Percentiles rank a stretch among this genome's conserved stretches.
phyloP scores from a whole-genome alignment of 2,888 invertebrate species.

The Melanophora roralis region DNA sequence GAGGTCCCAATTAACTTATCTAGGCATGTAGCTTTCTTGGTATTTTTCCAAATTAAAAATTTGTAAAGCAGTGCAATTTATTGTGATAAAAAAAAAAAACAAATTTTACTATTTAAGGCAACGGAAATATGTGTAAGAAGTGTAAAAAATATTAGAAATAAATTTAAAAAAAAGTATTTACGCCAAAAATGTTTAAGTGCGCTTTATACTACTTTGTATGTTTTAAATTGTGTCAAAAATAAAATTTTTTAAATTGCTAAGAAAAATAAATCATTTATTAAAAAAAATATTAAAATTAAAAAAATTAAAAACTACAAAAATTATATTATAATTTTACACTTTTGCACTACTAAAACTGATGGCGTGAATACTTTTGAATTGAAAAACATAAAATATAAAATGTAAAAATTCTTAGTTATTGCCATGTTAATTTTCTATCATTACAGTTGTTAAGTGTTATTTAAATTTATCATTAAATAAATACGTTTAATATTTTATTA shows the following conservation, averaged over 20 bases:
- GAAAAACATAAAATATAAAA: conserved; percentile 18
- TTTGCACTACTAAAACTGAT: no score
- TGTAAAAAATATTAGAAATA: no score
- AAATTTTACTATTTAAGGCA: conserved; percentile 50
- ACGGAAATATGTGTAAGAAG: conserved; percentile 25
- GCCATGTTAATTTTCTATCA: conserved; percentile 8
- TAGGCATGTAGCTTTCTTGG: conserved; percentile 3
- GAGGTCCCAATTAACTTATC: no score
- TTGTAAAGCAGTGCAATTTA: neutral
- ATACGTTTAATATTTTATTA: conserved; percentile 35
- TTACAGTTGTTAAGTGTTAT: conserved; percentile 23
- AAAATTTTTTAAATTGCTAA: no score
- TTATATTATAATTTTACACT: neutral
- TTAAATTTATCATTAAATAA: conserved; percentile 13
- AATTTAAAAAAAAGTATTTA: no score
- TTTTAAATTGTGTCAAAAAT: no score
- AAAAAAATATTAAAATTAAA: no score
- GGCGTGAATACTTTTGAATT: no score
- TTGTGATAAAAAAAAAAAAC: conserved; percentile 7
- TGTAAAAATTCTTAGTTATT: conserved; percentile 7
- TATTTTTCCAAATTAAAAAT: neutral
- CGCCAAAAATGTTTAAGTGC: no score
- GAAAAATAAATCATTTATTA: no score
- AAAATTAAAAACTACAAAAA: conserved; percentile 10
- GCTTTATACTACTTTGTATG: no score